Conservation (phyloP, 2,113 vertebrate genomes). For the Prionailurus viverrinus region DNA sequence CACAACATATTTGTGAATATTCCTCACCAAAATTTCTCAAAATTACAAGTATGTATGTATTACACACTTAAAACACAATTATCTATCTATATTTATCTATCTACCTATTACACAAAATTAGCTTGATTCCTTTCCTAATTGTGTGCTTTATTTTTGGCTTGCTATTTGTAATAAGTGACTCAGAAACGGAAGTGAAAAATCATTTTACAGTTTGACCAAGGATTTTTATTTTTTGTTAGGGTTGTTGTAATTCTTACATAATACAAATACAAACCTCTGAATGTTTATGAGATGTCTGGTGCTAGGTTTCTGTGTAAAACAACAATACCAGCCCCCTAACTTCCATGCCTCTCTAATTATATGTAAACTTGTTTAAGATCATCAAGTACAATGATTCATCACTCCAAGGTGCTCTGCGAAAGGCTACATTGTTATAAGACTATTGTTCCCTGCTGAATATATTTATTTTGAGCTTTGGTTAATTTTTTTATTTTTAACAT, state of each 20-base stretch:
- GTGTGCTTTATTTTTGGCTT: constrained; percentile 82
- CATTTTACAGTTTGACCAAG: constrained; percentile 81
- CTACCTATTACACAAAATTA: constrained; percentile 50
- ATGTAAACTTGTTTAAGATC: constrained; percentile 79
- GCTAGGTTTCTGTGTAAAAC: constrained; percentile 76
- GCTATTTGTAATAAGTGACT: constrained; percentile 79
- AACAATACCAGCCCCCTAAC: constrained; percentile 70
- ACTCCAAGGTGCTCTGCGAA: constrained; percentile 66
- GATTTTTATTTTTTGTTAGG: constrained; percentile 67
- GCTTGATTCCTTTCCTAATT: constrained; percentile 73
- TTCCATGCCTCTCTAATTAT: constrained; percentile 79
- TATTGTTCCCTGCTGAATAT: constrained; percentile 75
- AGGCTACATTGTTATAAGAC: constrained; percentile 77
- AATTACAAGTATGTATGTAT: neutral
- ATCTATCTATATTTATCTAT: neutral
- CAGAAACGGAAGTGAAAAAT: constrained; percentile 85
- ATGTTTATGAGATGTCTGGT: constrained; percentile 73
- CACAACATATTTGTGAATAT: constrained; percentile 36
- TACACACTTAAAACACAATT: neutral
- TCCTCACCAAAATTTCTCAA: constrained; percentile 23
- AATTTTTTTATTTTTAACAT: constrained; percentile 82
- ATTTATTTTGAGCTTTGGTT: constrained; percentile 83
- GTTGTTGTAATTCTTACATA: constrained; percentile 81
- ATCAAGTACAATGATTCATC: constrained; percentile 74
- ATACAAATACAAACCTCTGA: constrained; percentile 70